Evolutionary conservation across 2,888 invertebrate genomes (phyloP).

Genomic region (Cephalotes varians): DNA sequence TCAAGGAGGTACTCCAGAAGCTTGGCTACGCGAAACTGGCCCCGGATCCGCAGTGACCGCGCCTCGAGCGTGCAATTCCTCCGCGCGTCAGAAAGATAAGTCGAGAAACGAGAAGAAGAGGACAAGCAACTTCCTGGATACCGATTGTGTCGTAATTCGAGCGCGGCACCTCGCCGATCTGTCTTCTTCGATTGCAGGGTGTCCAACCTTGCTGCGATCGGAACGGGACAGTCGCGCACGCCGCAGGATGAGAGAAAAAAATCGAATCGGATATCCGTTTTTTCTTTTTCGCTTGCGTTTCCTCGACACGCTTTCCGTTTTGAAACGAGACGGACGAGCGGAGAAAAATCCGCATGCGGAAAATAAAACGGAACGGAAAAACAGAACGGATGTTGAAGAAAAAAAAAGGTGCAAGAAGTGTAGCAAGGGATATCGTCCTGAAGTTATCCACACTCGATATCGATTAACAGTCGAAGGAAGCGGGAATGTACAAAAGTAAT

Average conservation of each 20-base stretch:
- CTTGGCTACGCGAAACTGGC: slow-evolving; percentile 91
- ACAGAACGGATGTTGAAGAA: no score
- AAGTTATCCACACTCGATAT: neutral
- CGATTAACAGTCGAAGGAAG: neutral
- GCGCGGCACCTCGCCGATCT: neutral
- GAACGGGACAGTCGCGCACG: neutral
- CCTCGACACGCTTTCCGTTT: neutral
- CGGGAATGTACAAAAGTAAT: neutral
- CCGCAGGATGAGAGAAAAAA: neutral
- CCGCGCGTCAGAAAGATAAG: neutral
- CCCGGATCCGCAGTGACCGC: slow-evolving; percentile 88
- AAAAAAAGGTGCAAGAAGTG: no score
- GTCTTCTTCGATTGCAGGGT: neutral
- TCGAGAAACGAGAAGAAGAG: neutral
- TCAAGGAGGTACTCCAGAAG: slow-evolving; percentile 91
- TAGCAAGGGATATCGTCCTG: neutral
- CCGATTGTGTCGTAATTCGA: neutral
- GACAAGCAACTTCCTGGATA: neutral
- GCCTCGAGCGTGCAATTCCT: neutral
- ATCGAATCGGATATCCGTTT: neutral
- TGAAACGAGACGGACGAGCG: neutral
- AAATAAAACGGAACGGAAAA: neutral
- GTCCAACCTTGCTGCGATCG: neutral
- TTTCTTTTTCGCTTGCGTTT: neutral
- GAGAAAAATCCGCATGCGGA: neutral